Base-by-base conservation (phyloP, 2,113 vertebrate genomes). In the Epinephelus cyanopodus region DNA sequence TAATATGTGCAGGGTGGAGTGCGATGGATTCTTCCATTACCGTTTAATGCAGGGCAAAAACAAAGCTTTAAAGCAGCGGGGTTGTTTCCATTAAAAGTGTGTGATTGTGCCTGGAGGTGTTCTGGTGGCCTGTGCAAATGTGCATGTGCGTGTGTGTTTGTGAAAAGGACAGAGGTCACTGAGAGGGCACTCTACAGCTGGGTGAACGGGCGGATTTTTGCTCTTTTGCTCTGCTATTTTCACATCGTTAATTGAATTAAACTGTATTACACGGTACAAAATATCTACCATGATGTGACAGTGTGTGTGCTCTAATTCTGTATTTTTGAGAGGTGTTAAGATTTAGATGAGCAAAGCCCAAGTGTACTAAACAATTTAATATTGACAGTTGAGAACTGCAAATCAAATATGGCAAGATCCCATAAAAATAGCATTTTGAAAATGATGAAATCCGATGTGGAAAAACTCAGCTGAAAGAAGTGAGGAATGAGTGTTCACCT, bases 161-260 rank as follows among this genome's bases (percentile, higher is more conserved):
- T 27, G 14, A 52, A 57, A 84, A 63, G 60, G 42, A 78, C 54
- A 68, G 23, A 79, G 67, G 79, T 74, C 58, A 87, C 4, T 29
- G 21, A 81, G 42, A 78, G 69, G 66, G 37, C 65, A 53, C 33
- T 27, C 14, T 33, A 50, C 47, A 83, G 47, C 27, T 17, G 14
- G 4, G 1, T 19, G 14, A 54, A 33, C 11, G 4, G 11, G 18
- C 21, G 17, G 47, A 25, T 39, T 48, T 67, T 29, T 19, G 8
- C 42, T 48, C 11, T 48, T 67, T 29, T 19, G 8, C 42, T 48
- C 11, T n/a, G 14, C 9, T 33, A 21, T 50, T 42, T 64, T 15
- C 48, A 5, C 5, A 23, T 19, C 13, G 7, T 15, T 52, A 53
- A 37, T 5, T 50, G 14, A 73, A 48, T 60, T 53, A 12, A 54